phyloP scores from a whole-genome alignment of 2,888 invertebrate species.

The Schizotus pectinicornis region DNA sequence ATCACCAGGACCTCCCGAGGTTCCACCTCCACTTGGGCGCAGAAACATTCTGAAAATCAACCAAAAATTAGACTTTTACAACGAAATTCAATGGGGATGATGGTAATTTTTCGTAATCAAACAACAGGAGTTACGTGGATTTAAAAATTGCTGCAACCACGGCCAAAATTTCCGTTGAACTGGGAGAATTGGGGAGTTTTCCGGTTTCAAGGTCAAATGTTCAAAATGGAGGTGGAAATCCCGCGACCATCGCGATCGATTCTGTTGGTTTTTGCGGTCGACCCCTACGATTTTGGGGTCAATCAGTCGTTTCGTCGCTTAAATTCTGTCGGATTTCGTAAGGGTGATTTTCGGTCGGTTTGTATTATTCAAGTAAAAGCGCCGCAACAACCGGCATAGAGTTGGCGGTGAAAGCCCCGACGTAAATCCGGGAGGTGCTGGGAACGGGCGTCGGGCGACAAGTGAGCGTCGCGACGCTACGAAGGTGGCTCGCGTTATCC shows the following conservation, averaged over 20 bases:
- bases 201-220: not conserved
- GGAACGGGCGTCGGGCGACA: not conserved
- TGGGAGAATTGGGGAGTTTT: not conserved
- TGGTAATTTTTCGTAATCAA: not conserved
- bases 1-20: slow-evolving; percentile 63
- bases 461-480: not conserved
- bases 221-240: not conserved
- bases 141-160: too few relatives aligned
- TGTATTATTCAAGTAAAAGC: too few relatives aligned
- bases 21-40: slow-evolving; percentile 60
- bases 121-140: too few relatives aligned
- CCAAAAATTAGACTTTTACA: slow-evolving; percentile 3
- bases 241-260: not conserved
- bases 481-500: not conserved
- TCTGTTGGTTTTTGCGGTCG: not conserved
- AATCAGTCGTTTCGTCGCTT: not conserved
- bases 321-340: too few relatives aligned
- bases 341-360: too few relatives aligned
- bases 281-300: not conserved
- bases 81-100: not conserved
- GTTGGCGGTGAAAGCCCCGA: not conserved
- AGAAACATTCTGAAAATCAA: slow-evolving; percentile 44
- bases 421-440: not conserved
- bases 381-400: not conserved
- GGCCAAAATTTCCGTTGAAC: not conserved